Conservation (phyloP, 2,888 invertebrate species). For the Mimachlamys varia region DNA sequence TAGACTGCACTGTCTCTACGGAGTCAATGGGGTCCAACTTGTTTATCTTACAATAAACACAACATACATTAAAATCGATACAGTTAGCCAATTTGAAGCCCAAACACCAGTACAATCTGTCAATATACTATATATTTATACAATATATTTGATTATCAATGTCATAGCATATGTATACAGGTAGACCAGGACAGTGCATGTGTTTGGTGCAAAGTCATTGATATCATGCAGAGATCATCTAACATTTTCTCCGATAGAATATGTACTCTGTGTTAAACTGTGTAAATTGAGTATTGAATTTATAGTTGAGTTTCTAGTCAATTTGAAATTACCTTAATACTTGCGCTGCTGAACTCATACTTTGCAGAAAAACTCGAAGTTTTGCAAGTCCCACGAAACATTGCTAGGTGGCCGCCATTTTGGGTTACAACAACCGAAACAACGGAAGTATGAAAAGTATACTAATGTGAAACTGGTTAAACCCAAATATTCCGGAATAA, state of each 20-base stretch:
- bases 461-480: neutral
- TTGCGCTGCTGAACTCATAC: constrained; percentile 72
- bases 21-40: too few species aligned
- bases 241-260: neutral
- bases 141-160: too few species aligned
- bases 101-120: too few species aligned
- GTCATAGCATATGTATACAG: too few species aligned
- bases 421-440: constrained; percentile 42
- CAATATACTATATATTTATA: too few species aligned
- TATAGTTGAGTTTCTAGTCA: neutral
- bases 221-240: neutral
- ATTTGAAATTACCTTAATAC: constrained; percentile 63
- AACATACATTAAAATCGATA: too few species aligned
- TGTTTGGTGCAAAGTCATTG: neutral
- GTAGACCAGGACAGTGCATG: too few species aligned
- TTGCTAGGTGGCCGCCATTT: constrained; percentile 68
- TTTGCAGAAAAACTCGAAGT: constrained; percentile 62
- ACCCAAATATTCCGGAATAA: neutral
- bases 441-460: neutral
- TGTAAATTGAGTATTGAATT: neutral
- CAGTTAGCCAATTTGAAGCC: too few species aligned
- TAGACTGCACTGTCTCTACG: too few species aligned
- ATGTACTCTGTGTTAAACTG: neutral
- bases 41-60: too few species aligned
- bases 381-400: constrained; percentile 57